phyloP scores from a whole-genome alignment of 1,140 invertebrate species.

The Sitobion miscanthi region DNA sequence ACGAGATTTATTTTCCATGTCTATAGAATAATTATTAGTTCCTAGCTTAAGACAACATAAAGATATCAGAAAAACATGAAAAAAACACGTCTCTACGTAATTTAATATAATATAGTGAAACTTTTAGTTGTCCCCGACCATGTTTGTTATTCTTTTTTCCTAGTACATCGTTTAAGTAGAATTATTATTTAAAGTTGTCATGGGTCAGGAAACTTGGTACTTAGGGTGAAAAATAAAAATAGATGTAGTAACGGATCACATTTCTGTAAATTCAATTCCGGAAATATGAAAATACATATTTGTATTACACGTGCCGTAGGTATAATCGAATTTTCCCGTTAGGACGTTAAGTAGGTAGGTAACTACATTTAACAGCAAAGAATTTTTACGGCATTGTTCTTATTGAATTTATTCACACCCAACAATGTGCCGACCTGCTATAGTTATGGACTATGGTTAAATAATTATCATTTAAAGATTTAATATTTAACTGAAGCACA shows the following conservation, averaged over 20 bases:
- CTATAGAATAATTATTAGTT: not conserved
- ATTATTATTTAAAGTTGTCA: not conserved
- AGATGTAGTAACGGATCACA: not conserved
- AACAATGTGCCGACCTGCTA: not conserved
- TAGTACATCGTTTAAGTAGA: not conserved
- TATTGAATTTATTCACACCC: not conserved
- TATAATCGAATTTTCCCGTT: not conserved
- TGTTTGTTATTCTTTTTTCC: not conserved
- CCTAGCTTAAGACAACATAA: not conserved
- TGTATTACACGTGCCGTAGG: not conserved
- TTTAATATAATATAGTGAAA: not conserved
- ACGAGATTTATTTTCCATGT: not conserved
- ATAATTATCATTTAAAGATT: not conserved
- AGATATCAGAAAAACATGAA: not conserved
- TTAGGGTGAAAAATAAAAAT: not conserved
- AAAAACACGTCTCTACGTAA: not conserved
- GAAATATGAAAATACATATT: constrained; percentile 6
- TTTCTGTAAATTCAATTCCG: not conserved
- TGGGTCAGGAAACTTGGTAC: not conserved
- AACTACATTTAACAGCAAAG: not conserved
- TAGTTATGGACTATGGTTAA: not conserved
- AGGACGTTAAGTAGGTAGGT: not conserved
- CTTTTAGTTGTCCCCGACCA: not conserved
- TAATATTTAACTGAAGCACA: not conserved
- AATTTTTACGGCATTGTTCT: not conserved